Percentiles rank a stretch among this genome's conserved stretches.
Conservation (phyloP, 2,888 invertebrate genomes). For the Eupithecia exiguata region DNA sequence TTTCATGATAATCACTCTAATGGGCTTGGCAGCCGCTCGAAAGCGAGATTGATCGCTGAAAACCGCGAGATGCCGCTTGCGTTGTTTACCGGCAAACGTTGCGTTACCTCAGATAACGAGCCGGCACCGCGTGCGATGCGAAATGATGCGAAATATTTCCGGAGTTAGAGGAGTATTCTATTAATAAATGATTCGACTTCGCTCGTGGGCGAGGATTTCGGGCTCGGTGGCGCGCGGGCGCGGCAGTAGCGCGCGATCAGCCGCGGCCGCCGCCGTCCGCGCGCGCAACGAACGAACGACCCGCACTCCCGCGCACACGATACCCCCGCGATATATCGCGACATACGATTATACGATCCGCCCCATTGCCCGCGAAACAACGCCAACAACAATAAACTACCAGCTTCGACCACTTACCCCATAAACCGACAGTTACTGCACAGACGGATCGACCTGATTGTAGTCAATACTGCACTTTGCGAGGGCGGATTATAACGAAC, state of each 20-base stretch:
- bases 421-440: constrained; percentile 46
- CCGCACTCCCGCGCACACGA: constrained; percentile 80
- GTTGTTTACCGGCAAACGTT: constrained; percentile 36
- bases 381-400: constrained; percentile 33
- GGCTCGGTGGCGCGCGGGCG: constrained; percentile 69
- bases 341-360: constrained; percentile 62
- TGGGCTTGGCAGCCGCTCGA: background rate
- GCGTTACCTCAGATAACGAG: constrained; percentile 73
- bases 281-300: constrained; percentile 84
- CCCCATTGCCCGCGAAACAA: constrained; percentile 51
- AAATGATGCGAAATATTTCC: constrained; percentile 84
- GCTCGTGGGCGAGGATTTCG: constrained; percentile 82
- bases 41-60: background rate
- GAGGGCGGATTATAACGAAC: constrained; percentile 83
- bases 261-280: constrained; percentile 82
- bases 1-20: constrained; percentile 4
- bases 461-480: constrained; percentile 67
- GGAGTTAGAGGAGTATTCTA: constrained; percentile 83
- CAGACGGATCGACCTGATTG: constrained; percentile 61
- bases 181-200: constrained; percentile 80
- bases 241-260: constrained; percentile 81
- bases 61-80: background rate
- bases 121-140: constrained; percentile 73
- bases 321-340: constrained; percentile 65
- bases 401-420: constrained; percentile 39